Percentiles rank a stretch among this genome's conserved stretches.
Conservation (phyloP, 2,888 invertebrate genomes). For the Athalia cordata region DNA sequence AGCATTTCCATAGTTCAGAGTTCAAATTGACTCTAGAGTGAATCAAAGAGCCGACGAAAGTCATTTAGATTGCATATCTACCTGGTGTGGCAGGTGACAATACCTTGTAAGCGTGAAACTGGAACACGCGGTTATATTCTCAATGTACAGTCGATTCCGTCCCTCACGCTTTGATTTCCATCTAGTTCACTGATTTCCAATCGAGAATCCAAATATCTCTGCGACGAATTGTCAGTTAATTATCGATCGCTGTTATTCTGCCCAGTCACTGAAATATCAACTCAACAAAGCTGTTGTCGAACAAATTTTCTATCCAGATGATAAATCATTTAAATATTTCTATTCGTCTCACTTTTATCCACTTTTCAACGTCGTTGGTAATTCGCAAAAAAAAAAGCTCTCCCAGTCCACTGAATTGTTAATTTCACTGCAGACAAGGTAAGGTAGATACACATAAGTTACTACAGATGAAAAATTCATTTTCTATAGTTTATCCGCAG, state of each 20-base stretch:
- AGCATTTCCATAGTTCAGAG: neutral
- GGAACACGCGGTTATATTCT: neutral
- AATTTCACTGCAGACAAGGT: too few relatives aligned
- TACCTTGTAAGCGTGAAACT: neutral
- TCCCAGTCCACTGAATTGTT: too few relatives aligned
- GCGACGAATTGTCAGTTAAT: constrained; percentile 16
- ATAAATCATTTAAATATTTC: too few relatives aligned
- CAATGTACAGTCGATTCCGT: constrained; percentile 1
- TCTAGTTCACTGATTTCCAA: neutral
- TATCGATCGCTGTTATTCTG: constrained; percentile 8
- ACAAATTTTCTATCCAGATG: too few relatives aligned
- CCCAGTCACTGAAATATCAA: constrained; percentile 5
- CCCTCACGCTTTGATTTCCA: neutral
- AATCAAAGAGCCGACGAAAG: neutral
- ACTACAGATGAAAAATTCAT: too few relatives aligned
- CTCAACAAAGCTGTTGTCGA: too few relatives aligned
- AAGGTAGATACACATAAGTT: too few relatives aligned
- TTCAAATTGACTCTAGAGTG: constrained; percentile 15
- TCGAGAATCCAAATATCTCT: neutral
- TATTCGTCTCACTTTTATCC: too few relatives aligned
- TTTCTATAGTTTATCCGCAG: too few relatives aligned
- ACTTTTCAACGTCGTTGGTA: too few relatives aligned
- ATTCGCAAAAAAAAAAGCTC: too few relatives aligned
- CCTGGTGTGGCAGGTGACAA: neutral
- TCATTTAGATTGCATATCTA: constrained; percentile 13